Evolutionary conservation across 2,888 invertebrate species (phyloP).

Genomic region (Mythimna pallens): DNA sequence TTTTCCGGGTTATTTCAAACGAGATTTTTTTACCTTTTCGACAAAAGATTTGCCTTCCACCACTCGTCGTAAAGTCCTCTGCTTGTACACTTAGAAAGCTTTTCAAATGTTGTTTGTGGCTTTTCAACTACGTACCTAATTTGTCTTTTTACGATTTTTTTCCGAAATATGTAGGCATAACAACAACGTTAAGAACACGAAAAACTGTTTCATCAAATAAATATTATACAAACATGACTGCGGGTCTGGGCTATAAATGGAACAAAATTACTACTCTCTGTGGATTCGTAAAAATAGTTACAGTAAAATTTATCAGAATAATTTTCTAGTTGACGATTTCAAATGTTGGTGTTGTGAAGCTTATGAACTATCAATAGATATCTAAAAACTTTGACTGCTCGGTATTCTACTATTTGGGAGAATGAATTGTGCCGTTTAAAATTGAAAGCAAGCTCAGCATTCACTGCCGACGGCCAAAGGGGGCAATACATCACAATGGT

Average conservation of each 20-base stretch:
- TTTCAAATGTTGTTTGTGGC: conserved; percentile 41
- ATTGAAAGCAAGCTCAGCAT: conserved; percentile 16
- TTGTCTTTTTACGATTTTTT: conserved; percentile 26
- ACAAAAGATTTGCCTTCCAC: conserved; percentile 62
- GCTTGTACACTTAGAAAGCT: conserved; percentile 32
- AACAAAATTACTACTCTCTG: conserved; percentile 1
- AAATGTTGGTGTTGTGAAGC: conserved; percentile 16
- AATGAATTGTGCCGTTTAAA: background rate
- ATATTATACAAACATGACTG: conserved; percentile 17
- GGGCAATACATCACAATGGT: conserved; percentile 41
- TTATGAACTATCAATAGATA: conserved; percentile 1
- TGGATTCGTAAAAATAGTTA: conserved; percentile 1
- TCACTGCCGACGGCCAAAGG: conserved; percentile 11
- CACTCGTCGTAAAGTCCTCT: conserved; percentile 50
- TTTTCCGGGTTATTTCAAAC: conserved; percentile 66
- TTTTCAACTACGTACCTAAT: conserved; percentile 42
- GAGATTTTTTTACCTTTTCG: conserved; percentile 61
- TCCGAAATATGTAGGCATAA: background rate
- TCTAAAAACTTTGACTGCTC: background rate
- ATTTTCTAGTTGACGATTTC: background rate
- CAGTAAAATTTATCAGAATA: conserved; percentile 7
- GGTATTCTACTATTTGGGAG: conserved; percentile 3
- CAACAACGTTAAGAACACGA: background rate
- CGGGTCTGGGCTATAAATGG: background rate
- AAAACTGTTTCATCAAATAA: conserved; percentile 1